Conservation (phyloP, 2,888 invertebrate species). For the Rhagonycha fulva region DNA sequence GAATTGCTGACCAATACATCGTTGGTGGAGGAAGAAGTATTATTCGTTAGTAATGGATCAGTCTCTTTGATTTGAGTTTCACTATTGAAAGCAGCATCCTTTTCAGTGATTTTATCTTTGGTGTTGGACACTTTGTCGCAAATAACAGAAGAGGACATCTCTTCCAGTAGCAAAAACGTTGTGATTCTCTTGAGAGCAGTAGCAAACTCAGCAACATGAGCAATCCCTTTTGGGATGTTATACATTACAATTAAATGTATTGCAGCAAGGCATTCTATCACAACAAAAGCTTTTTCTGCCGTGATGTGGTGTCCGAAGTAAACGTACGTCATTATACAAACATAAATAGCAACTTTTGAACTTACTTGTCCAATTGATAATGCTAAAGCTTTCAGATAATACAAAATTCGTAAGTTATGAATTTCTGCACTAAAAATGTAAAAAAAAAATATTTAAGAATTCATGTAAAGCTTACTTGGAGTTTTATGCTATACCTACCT, state of each 20-base stretch:
- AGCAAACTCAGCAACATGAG: conserved; percentile 76
- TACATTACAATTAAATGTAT: conserved; percentile 84
- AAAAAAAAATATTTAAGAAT: conserved; percentile 31
- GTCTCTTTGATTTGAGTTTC: background rate
- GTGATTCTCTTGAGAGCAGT: conserved; percentile 75
- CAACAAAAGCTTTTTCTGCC: conserved; percentile 84
- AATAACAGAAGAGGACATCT: background rate
- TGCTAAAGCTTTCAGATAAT: conserved; percentile 44
- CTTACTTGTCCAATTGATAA: conserved; percentile 44
- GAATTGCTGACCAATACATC: background rate
- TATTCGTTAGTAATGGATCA: background rate
- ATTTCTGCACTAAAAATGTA: conserved; percentile 68
- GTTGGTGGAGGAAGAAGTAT: background rate
- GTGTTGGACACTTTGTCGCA: background rate
- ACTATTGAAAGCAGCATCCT: background rate
- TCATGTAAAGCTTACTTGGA: background rate
- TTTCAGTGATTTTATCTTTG: background rate
- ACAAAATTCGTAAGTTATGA: conserved; percentile 56
- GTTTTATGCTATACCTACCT: background rate
- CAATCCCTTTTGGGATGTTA: conserved; percentile 84
- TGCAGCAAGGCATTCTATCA: conserved; percentile 87
- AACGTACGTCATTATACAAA: conserved; percentile 62
- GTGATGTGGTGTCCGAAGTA: conserved; percentile 72
- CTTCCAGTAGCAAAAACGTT: conserved; percentile 53
- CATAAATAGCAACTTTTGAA: conserved; percentile 47